These are phyloP conservation scores for Sebastes reedi DNA, from an alignment of 2,797 vertebrate species.

Conservation along the genomic window DNA sequence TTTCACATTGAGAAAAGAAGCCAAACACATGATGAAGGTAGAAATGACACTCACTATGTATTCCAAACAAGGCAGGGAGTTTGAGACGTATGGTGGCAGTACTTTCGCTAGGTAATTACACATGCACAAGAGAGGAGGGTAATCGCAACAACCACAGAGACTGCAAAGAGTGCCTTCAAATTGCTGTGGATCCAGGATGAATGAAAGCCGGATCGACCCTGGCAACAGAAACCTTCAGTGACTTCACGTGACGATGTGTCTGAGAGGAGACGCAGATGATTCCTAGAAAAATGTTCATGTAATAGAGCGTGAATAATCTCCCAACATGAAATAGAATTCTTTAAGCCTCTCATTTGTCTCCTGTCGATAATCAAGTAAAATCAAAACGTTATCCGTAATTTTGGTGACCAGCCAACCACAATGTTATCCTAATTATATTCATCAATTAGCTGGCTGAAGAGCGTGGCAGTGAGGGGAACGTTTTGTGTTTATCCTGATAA, in stretches of 20 bases:
- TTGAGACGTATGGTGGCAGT: too few relatives aligned
- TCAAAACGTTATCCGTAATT: conserved; percentile 8
- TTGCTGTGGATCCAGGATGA: not conserved
- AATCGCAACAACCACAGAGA: conserved; percentile 2
- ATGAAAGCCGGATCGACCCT: conserved; percentile 16
- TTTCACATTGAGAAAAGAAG: not conserved
- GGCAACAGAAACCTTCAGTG: not conserved
- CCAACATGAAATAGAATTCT: not conserved
- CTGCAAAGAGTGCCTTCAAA: conserved; percentile 1
- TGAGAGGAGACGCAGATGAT: not conserved
- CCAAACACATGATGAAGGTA: not conserved
- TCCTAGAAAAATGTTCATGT: not conserved
- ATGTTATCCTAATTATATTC: conserved; percentile 22
- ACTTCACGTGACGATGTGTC: not conserved
- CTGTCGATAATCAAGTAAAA: conserved; percentile 14
- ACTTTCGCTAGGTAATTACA: not conserved
- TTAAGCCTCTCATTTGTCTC: conserved; percentile 1
- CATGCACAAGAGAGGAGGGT: not conserved
- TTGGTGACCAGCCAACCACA: conserved; percentile 2
- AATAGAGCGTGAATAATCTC: conserved; percentile 1
- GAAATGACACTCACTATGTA: not conserved
- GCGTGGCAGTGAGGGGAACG: not conserved
- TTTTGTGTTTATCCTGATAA: not conserved
- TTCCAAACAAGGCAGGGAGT: not conserved
- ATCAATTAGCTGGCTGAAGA: conserved; percentile 16